These are phyloP conservation scores for Calliopum simillimum DNA, from an alignment of 2,888 invertebrate species.

Conservation along the genomic window DNA sequence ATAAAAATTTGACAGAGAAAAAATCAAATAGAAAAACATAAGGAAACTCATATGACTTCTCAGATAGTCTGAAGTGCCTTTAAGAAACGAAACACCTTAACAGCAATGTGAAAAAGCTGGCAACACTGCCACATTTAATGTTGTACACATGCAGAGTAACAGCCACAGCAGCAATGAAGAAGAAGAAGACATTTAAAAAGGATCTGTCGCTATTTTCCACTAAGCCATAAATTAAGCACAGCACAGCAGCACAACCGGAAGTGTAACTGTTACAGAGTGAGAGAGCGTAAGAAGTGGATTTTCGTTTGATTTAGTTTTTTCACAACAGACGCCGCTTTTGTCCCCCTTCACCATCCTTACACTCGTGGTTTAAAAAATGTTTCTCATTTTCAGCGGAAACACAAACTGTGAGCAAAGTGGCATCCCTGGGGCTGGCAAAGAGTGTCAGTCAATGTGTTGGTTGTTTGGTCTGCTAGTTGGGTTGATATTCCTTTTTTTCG, in stretches of 20 bases:
- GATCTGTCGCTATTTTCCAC: conserved; percentile 40
- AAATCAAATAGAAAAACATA: no score
- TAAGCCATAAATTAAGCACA: conserved; percentile 46
- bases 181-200: conserved; percentile 22
- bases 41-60: no score
- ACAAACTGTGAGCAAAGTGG: conserved; percentile 41
- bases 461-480: no score
- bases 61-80: no score
- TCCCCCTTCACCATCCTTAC: not conserved
- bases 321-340: not conserved
- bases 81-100: no score
- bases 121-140: no score
- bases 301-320: conserved; percentile 24
- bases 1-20: no score
- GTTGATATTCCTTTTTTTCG: no score
- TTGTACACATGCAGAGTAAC: no score
- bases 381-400: conserved; percentile 33
- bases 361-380: conserved; percentile 10
- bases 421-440: conserved; percentile 14
- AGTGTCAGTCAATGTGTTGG: conserved; percentile 6
- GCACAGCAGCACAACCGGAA: conserved; percentile 38
- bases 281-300: conserved; percentile 29
- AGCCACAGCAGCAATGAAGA: not conserved
- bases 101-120: no score
- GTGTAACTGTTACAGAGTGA: conserved; percentile 37